A percentile compares a stretch with the other conserved stretches of the same genome.
Evolutionary conservation across 2,888 invertebrate genomes (phyloP).

Genomic region (Ophraella communa): DNA sequence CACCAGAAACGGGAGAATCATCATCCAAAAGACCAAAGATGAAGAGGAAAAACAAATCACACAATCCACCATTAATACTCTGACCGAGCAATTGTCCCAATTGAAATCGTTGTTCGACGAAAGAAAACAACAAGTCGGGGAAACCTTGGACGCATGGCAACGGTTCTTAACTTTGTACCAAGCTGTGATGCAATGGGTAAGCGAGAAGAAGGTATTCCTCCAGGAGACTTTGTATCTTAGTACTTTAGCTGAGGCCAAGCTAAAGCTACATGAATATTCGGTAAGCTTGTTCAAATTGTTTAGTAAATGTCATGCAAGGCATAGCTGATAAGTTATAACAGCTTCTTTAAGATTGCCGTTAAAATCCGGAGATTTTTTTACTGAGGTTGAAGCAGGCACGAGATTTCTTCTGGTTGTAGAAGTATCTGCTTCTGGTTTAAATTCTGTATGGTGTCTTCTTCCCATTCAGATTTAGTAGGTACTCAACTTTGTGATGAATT

Average conservation of each 20-base stretch:
- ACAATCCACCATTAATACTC: constrained; percentile 74
- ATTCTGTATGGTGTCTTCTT: too few relatives aligned
- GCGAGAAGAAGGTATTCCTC: constrained; percentile 81
- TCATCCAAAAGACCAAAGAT: constrained; percentile 81
- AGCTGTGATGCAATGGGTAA: constrained; percentile 82
- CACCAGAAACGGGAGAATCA: constrained; percentile 77
- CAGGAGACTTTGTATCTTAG: constrained; percentile 78
- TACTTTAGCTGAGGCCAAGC: constrained; percentile 81
- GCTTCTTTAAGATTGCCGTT: too few relatives aligned
- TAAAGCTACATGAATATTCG: constrained; percentile 86
- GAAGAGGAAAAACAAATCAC: constrained; percentile 78
- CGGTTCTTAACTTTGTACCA: constrained; percentile 84
- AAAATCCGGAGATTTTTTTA: too few relatives aligned
- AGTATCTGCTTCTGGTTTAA: too few relatives aligned
- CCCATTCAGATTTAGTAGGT: too few relatives aligned
- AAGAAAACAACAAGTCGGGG: constrained; percentile 82
- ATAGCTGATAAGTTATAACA: too few relatives aligned
- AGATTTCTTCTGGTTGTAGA: too few relatives aligned
- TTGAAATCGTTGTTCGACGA: constrained; percentile 82
- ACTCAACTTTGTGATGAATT: too few relatives aligned
- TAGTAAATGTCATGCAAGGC: too few relatives aligned
- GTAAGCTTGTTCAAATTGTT: too few relatives aligned
- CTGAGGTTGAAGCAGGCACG: too few relatives aligned
- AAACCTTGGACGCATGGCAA: constrained; percentile 88
- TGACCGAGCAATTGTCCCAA: constrained; percentile 80